A percentile compares a stretch with the other conserved stretches of the same genome.
These are phyloP conservation scores for Acanthosepion lycidas DNA, from an alignment of 2,888 invertebrate species.

Conservation along the genomic window DNA sequence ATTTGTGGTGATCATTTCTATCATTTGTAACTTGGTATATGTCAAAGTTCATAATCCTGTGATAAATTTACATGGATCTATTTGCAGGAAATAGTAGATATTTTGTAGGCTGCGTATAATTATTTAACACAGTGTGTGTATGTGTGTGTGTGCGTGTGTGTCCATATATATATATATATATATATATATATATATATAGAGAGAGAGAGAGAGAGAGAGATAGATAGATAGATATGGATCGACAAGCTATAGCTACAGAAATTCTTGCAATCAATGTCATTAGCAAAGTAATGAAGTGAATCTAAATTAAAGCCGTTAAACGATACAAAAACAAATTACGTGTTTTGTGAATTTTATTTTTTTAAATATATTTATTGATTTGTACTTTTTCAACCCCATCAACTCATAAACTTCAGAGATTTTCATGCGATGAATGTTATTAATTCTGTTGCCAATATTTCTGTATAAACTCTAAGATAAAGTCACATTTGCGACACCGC, in stretches of 20 bases:
- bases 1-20: too few relatives aligned
- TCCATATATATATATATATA: too few relatives aligned
- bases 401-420: background rate
- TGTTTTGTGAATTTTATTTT: background rate
- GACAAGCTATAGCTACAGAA: background rate
- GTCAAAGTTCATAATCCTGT: too few relatives aligned
- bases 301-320: background rate
- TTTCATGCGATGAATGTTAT: background rate
- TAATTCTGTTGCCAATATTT: background rate
- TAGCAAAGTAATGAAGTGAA: background rate
- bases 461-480: background rate
- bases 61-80: too few relatives aligned
- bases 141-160: too few relatives aligned
- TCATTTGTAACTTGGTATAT: too few relatives aligned
- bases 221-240: background rate
- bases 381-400: background rate
- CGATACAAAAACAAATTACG: background rate
- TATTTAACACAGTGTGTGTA: too few relatives aligned
- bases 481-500: too few relatives aligned
- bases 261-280: background rate
- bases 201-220: background rate
- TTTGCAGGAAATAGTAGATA: too few relatives aligned
- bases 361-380: too few relatives aligned
- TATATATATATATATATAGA: too few relatives aligned
- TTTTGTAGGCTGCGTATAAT: too few relatives aligned